Percentiles rank a stretch among this genome's conserved stretches.
These are phyloP conservation scores for Drosophila dunni DNA, from an alignment of 1,140 invertebrate species.

Conservation along the genomic window DNA sequence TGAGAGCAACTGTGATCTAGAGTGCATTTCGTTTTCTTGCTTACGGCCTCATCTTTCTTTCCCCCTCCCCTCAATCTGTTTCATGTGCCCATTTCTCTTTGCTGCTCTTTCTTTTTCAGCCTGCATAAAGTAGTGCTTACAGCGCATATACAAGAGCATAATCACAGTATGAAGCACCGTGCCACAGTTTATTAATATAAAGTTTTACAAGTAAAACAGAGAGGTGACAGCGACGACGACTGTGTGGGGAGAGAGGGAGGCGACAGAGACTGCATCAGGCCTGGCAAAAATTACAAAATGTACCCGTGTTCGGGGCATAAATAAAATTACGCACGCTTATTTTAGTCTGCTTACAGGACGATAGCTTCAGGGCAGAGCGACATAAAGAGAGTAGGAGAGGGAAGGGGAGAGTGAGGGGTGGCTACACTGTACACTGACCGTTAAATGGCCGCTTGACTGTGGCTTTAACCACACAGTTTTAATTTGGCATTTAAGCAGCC, in stretches of 20 bases:
- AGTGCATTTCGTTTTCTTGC: neutral
- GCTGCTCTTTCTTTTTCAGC: neutral
- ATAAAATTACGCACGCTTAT: conserved; percentile 85
- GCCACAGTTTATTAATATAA: conserved; percentile 76
- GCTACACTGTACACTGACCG: conserved; percentile 14
- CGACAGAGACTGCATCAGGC: conserved; percentile 57
- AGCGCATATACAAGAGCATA: conserved; percentile 40
- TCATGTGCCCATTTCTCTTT: neutral
- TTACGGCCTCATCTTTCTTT: neutral
- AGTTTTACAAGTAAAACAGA: conserved; percentile 44
- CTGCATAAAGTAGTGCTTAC: conserved; percentile 9
- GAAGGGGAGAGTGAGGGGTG: neutral
- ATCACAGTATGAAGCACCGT: conserved; percentile 43
- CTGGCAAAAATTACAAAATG: conserved; percentile 81
- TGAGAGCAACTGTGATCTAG: too few species aligned
- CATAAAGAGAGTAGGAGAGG: neutral
- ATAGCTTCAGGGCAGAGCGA: conserved; percentile 6
- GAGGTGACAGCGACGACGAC: neutral
- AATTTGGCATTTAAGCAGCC: conserved; percentile 79
- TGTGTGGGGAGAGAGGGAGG: neutral
- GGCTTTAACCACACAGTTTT: conserved; percentile 80
- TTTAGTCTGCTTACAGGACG: conserved; percentile 81
- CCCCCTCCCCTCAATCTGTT: neutral
- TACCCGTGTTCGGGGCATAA: conserved; percentile 80
- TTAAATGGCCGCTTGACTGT: conserved; percentile 52